These are phyloP conservation scores for Toxonevra muliebris DNA, from an alignment of 2,888 invertebrate genomes.

Conservation along the genomic window DNA sequence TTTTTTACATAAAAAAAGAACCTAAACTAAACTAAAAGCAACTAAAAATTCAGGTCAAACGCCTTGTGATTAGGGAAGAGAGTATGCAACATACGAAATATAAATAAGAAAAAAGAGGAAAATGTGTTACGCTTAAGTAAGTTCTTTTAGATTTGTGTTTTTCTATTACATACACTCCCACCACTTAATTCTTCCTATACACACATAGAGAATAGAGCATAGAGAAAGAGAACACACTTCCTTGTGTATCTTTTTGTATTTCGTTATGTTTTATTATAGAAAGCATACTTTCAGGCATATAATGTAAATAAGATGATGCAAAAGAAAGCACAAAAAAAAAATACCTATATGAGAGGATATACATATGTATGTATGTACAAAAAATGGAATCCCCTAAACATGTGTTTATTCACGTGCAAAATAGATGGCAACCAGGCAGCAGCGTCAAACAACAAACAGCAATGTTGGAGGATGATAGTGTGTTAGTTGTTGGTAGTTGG, in stretches of 20 bases:
- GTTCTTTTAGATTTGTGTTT: not conserved
- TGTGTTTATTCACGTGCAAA: constrained; percentile 1
- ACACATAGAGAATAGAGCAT: not conserved
- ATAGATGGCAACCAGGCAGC: not conserved
- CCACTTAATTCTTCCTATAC: too few relatives aligned
- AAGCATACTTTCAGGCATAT: constrained; percentile 24
- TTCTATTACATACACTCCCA: not conserved
- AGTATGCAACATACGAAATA: not conserved
- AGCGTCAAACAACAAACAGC: not conserved
- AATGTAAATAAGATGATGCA: not conserved
- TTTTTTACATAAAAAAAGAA: not conserved
- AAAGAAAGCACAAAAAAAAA: too few relatives aligned
- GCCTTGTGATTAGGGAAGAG: constrained; percentile 19
- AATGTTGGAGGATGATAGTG: not conserved
- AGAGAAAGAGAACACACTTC: not conserved
- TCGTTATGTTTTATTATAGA: not conserved
- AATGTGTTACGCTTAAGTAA: constrained; percentile 6
- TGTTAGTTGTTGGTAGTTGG: too few relatives aligned
- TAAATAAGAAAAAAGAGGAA: not conserved
- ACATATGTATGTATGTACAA: not conserved
- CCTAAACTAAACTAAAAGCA: constrained; percentile 6
- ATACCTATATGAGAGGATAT: too few relatives aligned
- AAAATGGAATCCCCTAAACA: not conserved
- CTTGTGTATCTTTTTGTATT: not conserved
- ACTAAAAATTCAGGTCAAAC: constrained; percentile 32